Evolutionary conservation across 2,113 vertebrate species (phyloP), one percentile per base, ranked within the genome.

Genomic region (Triplophysa tibetana): DNA sequence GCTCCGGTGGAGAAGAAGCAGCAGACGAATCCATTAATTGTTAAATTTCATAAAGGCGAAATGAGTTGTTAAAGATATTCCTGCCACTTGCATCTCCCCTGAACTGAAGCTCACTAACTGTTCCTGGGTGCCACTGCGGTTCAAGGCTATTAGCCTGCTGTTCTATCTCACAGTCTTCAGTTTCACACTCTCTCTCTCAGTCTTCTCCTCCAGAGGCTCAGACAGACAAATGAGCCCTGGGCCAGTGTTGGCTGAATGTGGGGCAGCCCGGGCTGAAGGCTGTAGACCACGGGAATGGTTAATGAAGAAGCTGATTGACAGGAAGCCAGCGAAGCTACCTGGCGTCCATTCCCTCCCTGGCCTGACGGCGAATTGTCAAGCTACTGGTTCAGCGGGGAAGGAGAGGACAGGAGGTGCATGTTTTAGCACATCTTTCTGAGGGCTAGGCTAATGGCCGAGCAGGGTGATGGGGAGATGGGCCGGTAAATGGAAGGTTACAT

Each of bases 1-100:
- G 8, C 70, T 74, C 33, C 43, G 81, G 38, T 54, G 73, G 60
- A 17, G 67, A 56, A 76, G 65, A 70, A 74, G 75, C 52, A 21
- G 67, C 70, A 33, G 50, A 29, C 38, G 48, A 23, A 56, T 79
- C 66, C 89, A 94, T 93, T 90, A 93, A 93, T 93, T 92, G 90
- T 92, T 93, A 93, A 92, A 92, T 92, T 94, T 92, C 92, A 93
- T 94, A 91, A 93, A 93, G 91, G 89, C 90, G 84, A 92, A 90
- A 93, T 92, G 91, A 92, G 90, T 87, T 81, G 87, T 91, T 89
- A 86, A 90, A 91, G 89, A 92, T 92, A 93, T 92, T 92, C 89
- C 77, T 83, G 83, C 74, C 85, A 83, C 83, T 77, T 85, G 43
- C 65, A 45, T 72, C 76, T 12, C 70, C 67, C 82, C 68, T 85